These are phyloP conservation scores for Diarsia dahlii DNA, from an alignment of 2,888 invertebrate genomes.

Conservation along the genomic window DNA sequence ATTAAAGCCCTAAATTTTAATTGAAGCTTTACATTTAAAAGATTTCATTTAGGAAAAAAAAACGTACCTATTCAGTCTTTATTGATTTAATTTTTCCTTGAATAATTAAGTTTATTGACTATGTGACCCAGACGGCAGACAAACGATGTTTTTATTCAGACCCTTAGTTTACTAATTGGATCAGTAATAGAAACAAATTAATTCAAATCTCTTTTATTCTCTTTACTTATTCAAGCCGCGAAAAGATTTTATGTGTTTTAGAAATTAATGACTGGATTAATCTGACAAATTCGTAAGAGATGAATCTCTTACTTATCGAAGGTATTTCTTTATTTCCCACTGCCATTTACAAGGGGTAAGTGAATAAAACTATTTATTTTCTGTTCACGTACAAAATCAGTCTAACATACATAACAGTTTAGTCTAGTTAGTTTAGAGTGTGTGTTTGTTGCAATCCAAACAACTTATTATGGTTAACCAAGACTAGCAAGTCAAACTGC, in stretches of 20 bases:
- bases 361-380: too few relatives aligned
- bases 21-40: background rate
- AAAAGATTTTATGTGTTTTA: background rate
- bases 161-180: constrained; percentile 31
- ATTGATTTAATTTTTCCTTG: constrained; percentile 32
- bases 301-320: background rate
- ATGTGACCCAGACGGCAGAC: constrained; percentile 6
- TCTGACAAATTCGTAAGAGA: background rate
- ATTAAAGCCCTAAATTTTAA: background rate
- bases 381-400: too few relatives aligned
- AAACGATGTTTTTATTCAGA: constrained; percentile 34
- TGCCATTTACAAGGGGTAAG: too few relatives aligned
- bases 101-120: constrained; percentile 25
- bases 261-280: background rate
- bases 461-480: too few relatives aligned
- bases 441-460: too few relatives aligned
- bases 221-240: background rate
- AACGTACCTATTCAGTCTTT: background rate
- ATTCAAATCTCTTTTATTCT: constrained; percentile 22
- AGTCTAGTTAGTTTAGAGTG: too few relatives aligned
- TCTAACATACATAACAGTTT: too few relatives aligned
- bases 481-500: too few relatives aligned
- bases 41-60: background rate
- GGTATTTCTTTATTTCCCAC: too few relatives aligned
- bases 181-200: constrained; percentile 29